A percentile compares a stretch with the other conserved stretches of the same genome.
These are phyloP conservation scores for Holacanthus passer DNA, from an alignment of 2,113 vertebrate species.

Conservation along the genomic window DNA sequence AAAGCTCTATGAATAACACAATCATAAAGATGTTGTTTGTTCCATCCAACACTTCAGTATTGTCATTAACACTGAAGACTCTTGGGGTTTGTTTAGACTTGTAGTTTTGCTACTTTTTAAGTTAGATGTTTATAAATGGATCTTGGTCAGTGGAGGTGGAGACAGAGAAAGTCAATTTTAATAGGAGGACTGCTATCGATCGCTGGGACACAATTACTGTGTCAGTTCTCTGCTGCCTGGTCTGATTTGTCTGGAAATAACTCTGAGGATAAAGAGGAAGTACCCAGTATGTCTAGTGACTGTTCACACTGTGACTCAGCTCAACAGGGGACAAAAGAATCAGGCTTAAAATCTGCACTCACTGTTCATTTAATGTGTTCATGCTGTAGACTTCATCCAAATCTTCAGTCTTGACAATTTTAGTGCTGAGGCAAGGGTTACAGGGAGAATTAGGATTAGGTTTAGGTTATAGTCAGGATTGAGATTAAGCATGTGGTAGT, in stretches of 20 bases:
- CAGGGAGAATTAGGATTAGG: conserved; percentile 48
- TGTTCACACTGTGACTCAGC: conserved; percentile 11
- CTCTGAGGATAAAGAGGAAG: conserved; percentile 34
- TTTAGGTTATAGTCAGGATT: conserved; percentile 27
- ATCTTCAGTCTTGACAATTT: background rate
- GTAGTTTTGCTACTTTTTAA: background rate
- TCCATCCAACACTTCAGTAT: background rate
- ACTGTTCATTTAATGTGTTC: background rate
- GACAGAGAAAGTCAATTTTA: conserved; percentile 29
- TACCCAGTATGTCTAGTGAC: background rate
- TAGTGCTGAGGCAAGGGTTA: conserved; percentile 35
- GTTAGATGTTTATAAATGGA: conserved; percentile 1
- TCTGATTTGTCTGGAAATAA: conserved; percentile 54
- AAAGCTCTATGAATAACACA: background rate
- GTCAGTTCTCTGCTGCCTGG: conserved; percentile 27
- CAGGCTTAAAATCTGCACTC: background rate
- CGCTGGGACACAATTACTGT: conserved; percentile 33
- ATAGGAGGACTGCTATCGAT: conserved; percentile 53
- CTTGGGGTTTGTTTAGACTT: background rate
- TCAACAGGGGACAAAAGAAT: background rate
- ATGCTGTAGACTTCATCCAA: background rate
- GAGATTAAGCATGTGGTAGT: conserved; percentile 13
- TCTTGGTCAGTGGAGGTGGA: background rate
- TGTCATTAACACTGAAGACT: background rate
- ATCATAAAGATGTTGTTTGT: background rate